A percentile compares a stretch with the other conserved stretches of the same genome.
These are phyloP conservation scores for Aulostomus chinensis DNA, from an alignment of 2,797 vertebrate genomes.

Conservation along the genomic window DNA sequence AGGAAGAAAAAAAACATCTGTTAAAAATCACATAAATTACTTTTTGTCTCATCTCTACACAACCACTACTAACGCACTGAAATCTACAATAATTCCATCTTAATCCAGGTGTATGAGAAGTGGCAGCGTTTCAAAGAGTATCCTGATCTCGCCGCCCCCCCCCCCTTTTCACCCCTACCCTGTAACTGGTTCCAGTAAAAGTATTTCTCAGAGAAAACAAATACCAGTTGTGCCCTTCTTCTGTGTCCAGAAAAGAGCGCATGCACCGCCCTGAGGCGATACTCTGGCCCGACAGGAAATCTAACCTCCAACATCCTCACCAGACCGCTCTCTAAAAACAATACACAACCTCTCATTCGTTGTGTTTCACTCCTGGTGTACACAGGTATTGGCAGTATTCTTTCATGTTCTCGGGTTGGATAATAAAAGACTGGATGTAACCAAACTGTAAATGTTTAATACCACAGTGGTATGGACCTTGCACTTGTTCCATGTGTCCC, in stretches of 20 bases:
- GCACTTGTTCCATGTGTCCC: conserved; percentile 35
- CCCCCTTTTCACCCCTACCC: conserved; percentile 23
- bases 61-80: neutral
- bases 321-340: conserved; percentile 47
- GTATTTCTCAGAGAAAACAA: conserved; percentile 63
- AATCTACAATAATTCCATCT: neutral
- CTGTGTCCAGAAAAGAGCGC: conserved; percentile 67
- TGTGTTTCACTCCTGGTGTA: conserved; percentile 4
- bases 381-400: conserved; percentile 14
- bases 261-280: conserved; percentile 56
- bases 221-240: conserved; percentile 71
- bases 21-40: neutral
- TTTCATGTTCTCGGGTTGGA: neutral
- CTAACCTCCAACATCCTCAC: conserved; percentile 65
- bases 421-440: conserved; percentile 15
- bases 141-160: conserved; percentile 21
- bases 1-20: neutral
- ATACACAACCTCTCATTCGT: conserved; percentile 33
- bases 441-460: conserved; percentile 69
- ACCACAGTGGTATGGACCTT: conserved; percentile 42
- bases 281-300: conserved; percentile 68
- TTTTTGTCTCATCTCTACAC: neutral
- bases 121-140: conserved; percentile 18
- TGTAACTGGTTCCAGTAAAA: conserved; percentile 51
- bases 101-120: conserved; percentile 5